phyloP scores from a whole-genome alignment of 2,113 vertebrate species.

The Grammomys surdaster region DNA sequence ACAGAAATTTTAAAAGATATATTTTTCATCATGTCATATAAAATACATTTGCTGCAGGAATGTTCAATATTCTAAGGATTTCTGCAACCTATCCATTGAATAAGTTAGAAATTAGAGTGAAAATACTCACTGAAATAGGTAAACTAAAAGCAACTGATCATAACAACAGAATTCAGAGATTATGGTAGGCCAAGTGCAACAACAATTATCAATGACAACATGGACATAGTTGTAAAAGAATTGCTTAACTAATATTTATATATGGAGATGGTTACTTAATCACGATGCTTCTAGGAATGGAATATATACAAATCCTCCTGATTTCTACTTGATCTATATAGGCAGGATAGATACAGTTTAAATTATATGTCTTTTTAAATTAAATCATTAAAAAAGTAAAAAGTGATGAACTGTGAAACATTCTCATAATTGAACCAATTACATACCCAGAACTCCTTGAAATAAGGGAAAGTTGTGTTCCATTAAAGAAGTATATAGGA shows the following conservation, averaged over 20 bases:
- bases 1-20: not conserved
- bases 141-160: not conserved
- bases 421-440: not conserved
- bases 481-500: not conserved
- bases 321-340: not conserved
- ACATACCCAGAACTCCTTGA: not conserved
- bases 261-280: not conserved
- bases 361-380: not conserved
- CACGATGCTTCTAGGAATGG: not conserved
- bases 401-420: not conserved
- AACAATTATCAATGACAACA: not conserved
- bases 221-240: not conserved
- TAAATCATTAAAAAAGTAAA: not conserved
- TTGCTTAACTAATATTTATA: not conserved
- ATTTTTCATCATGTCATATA: not conserved
- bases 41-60: not conserved
- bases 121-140: not conserved
- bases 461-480: not conserved
- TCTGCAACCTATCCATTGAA: not conserved
- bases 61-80: not conserved
- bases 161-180: not conserved
- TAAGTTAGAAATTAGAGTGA: not conserved
- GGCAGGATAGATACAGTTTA: not conserved
- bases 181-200: not conserved
- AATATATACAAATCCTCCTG: not conserved